Conservation (phyloP, 1,140 invertebrate genomes). For the Aphelenchoides avenae region DNA sequence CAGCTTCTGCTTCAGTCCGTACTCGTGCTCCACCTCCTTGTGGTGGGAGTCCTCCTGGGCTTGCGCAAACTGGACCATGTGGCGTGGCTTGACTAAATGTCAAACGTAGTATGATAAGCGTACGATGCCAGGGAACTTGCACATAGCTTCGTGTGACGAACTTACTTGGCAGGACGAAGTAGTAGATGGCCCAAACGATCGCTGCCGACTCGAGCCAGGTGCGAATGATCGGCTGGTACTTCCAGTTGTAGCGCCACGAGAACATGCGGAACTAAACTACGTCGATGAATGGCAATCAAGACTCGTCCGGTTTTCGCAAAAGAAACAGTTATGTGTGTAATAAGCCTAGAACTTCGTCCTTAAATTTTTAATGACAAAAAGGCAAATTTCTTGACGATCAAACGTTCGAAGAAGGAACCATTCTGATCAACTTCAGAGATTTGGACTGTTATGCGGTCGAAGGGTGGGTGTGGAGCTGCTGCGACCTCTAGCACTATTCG, state of each 20-base stretch:
- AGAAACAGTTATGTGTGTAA: too few species aligned
- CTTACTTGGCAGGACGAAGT: slow-evolving; percentile 51
- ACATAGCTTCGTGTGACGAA: background rate
- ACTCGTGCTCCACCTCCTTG: slow-evolving; percentile 54
- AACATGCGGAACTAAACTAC: slow-evolving; percentile 49
- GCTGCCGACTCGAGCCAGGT: slow-evolving; percentile 48
- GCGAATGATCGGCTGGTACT: slow-evolving; percentile 47
- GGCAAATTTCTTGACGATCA: too few species aligned
- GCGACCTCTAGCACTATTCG: slow-evolving; percentile 1
- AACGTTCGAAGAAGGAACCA: too few species aligned
- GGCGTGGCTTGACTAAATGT: slow-evolving; percentile 53
- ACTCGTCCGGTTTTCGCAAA: too few species aligned
- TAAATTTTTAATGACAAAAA: slow-evolving; percentile 10
- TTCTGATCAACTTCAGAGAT: too few species aligned
- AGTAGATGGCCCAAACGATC: slow-evolving; percentile 48
- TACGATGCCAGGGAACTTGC: background rate
- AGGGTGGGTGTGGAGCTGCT: too few species aligned
- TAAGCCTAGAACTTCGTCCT: slow-evolving; percentile 1
- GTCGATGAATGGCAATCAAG: too few species aligned
- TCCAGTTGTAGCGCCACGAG: slow-evolving; percentile 55
- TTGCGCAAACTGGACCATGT: slow-evolving; percentile 44
- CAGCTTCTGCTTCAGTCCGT: slow-evolving; percentile 48
- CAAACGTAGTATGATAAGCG: background rate
- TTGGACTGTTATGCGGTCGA: too few species aligned
- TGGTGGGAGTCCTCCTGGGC: slow-evolving; percentile 52